Evolutionary conservation across 2,888 invertebrate species (phyloP).

Genomic region (Ochropleura leucogaster): DNA sequence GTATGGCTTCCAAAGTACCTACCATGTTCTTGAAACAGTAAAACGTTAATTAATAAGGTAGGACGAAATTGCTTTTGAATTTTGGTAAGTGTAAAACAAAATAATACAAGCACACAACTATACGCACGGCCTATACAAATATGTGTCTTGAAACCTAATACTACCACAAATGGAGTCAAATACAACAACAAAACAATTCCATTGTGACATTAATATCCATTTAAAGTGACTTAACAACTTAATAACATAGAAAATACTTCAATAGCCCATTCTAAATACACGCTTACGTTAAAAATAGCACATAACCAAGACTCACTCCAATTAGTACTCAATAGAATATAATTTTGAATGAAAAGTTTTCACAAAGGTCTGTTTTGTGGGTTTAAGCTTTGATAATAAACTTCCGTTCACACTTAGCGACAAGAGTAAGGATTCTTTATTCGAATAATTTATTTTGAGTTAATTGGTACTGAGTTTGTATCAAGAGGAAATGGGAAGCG

Average conservation of each 20-base stretch:
- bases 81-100: no score
- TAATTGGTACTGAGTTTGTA: background rate
- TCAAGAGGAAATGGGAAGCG: no score
- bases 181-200: conserved; percentile 18
- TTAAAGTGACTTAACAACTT: conserved; percentile 40
- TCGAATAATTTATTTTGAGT: background rate
- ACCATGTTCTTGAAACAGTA: no score
- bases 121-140: no score
- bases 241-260: conserved; percentile 32
- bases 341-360: conserved; percentile 13
- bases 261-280: conserved; percentile 29
- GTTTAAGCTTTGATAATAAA: conserved; percentile 11
- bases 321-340: conserved; percentile 31
- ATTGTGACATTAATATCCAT: conserved; percentile 25
- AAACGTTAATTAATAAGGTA: no score
- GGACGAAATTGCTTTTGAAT: no score
- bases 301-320: conserved; percentile 26
- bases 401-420: conserved; percentile 2
- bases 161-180: conserved; percentile 16
- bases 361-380: conserved; percentile 33
- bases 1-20: no score
- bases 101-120: no score
- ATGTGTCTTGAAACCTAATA: no score
- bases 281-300: conserved; percentile 48
- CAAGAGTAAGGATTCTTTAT: background rate